Base-by-base conservation (phyloP, 2,113 vertebrate genomes). In the Pterocles burchelli region DNA sequence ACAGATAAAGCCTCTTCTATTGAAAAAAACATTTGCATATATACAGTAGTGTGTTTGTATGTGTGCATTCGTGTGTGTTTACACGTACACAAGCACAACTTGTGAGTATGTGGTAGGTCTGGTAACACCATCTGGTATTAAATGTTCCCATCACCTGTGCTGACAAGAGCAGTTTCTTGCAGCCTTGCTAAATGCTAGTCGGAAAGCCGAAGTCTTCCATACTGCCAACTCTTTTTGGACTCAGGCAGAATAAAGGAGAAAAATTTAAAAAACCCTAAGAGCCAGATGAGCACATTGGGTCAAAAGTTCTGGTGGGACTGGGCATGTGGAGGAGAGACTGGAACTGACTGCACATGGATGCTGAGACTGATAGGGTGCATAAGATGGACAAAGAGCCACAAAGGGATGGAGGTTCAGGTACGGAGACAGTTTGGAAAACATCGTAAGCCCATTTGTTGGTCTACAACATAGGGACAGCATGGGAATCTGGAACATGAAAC, bases 1-100 rank as follows among this genome's bases (percentile, higher is more conserved):
- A 75, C 48, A 96, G 82, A 95, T 77, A 92, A 95, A 38, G 80
- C 83, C 79, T 85, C 24, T 95, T 92, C 61, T 92, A 52, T 45
- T 81, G 68, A 72, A 71, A 48, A 70, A 95, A 95, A 57, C 54
- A 86, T 83, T 83, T 88, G 45, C 21, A 25, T 71, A 28, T 29
- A 13, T 57, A 95, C 57, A 96, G 67, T 28, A 28, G 25, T 46
- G 43, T 54, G 10, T 88, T 54, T 94, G 74, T 22, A 38, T 33
- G 36, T 70, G 46, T n/a, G 13, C 26, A 22, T 46, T 19, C 21
- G 22, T 80, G 80, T 10, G 18, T 82, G 49, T 66, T 88, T 83
- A n/a, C 93, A 94, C 17, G 16, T 83, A 74, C 38, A 28, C 63
- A 49, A 0, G 0, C 38, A 84, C 38, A 49, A 4, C 15, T 38